Evolutionary conservation across 2,888 invertebrate genomes (phyloP).

Genomic region (Drosophila crucigera): DNA sequence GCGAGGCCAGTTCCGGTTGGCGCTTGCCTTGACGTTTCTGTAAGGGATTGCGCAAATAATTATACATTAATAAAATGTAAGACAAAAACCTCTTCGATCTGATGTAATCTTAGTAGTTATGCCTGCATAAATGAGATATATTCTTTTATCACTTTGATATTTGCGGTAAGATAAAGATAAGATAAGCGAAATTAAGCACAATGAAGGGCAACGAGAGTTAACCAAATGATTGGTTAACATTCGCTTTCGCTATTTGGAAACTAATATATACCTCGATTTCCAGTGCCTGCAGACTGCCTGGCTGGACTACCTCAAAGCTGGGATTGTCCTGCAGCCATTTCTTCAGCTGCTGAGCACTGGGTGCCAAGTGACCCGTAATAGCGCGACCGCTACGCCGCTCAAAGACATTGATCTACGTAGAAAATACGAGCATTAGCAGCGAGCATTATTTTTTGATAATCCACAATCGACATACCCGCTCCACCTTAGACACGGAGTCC

Average conservation of each 20-base stretch:
- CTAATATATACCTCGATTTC: constrained; percentile 77
- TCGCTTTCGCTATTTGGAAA: background rate
- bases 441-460: background rate
- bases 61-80: constrained; percentile 14
- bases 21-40: constrained; percentile 70
- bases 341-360: constrained; percentile 91
- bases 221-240: background rate
- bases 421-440: constrained; percentile 6
- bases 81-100: background rate
- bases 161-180: constrained; percentile 5
- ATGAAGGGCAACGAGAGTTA: background rate
- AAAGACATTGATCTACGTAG: constrained; percentile 89
- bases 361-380: constrained; percentile 92
- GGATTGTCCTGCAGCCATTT: constrained; percentile 95
- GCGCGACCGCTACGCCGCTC: constrained; percentile 92
- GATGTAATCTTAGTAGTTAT: background rate
- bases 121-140: constrained; percentile 1
- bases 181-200: background rate
- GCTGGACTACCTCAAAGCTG: constrained; percentile 93
- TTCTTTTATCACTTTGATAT: constrained; percentile 7
- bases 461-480: constrained; percentile 74
- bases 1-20: constrained; percentile 29
- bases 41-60: constrained; percentile 20
- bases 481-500: constrained; percentile 82
- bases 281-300: constrained; percentile 86